Conservation (phyloP, 2,797 vertebrate genomes). For the Eulemur coronatus region DNA sequence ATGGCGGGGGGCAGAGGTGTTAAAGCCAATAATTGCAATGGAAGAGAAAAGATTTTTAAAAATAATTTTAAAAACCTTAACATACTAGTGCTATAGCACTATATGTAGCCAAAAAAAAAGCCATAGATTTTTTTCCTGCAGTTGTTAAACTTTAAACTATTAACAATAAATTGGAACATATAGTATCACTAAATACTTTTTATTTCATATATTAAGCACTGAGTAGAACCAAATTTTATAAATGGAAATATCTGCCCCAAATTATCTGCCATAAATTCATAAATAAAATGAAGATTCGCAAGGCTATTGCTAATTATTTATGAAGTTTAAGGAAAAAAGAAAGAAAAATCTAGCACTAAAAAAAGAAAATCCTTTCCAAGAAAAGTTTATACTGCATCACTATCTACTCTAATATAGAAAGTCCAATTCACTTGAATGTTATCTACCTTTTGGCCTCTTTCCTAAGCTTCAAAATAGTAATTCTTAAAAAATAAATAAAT, state of each 20-base stretch:
- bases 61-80: not conserved
- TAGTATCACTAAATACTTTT: not conserved
- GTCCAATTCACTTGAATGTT: not conserved
- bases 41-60: not conserved
- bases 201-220: not conserved
- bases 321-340: not conserved
- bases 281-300: not conserved
- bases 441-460: not conserved
- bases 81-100: not conserved
- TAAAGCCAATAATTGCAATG: not conserved
- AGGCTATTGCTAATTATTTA: not conserved
- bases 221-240: constrained; percentile 27
- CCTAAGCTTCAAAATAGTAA: not conserved
- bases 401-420: not conserved
- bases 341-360: not conserved
- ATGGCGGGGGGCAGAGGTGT: not conserved
- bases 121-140: not conserved
- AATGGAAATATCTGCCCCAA: not conserved
- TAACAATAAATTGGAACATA: not conserved
- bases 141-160: not conserved
- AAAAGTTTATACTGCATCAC: not conserved
- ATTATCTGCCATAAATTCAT: not conserved
- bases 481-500: not conserved
- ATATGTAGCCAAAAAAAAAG: constrained; percentile 44
- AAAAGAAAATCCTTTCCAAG: not conserved